These are phyloP conservation scores for Zeus faber DNA, from an alignment of 2,113 vertebrate species.

Conservation along the genomic window DNA sequence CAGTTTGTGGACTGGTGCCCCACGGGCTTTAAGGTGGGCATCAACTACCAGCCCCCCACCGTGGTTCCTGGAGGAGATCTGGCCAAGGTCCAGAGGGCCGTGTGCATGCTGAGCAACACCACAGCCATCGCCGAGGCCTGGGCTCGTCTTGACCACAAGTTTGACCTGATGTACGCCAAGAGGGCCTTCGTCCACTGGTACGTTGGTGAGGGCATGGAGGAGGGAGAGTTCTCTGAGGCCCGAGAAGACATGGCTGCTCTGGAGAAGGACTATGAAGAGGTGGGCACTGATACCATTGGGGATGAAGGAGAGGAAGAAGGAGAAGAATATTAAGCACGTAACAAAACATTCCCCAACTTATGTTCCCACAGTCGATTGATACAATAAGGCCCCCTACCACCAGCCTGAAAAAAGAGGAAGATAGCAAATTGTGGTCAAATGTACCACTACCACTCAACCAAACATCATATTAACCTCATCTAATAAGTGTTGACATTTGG, in stretches of 20 bases:
- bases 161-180: constrained; percentile 87
- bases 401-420: too few species aligned
- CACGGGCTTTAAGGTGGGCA: constrained; percentile 75
- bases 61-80: constrained; percentile 83
- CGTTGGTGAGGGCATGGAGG: constrained; percentile 87
- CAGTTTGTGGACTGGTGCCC: constrained; percentile 75
- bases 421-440: too few species aligned
- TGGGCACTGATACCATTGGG: constrained; percentile 70
- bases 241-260: constrained; percentile 84
- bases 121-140: constrained; percentile 84
- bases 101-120: constrained; percentile 88
- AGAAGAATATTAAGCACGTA: constrained; percentile 50
- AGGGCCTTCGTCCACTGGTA: constrained; percentile 87
- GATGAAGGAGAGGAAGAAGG: constrained; percentile 64
- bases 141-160: constrained; percentile 85
- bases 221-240: constrained; percentile 87
- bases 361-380: too few species aligned
- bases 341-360: neutral
- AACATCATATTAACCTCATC: neutral
- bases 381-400: too few species aligned
- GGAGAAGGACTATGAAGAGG: constrained; percentile 86
- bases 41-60: constrained; percentile 83
- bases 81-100: constrained; percentile 81
- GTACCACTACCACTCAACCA: neutral
- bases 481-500: neutral